Evolutionary conservation across 2,888 invertebrate genomes (phyloP).

Genomic region (Argyresthia albistria): DNA sequence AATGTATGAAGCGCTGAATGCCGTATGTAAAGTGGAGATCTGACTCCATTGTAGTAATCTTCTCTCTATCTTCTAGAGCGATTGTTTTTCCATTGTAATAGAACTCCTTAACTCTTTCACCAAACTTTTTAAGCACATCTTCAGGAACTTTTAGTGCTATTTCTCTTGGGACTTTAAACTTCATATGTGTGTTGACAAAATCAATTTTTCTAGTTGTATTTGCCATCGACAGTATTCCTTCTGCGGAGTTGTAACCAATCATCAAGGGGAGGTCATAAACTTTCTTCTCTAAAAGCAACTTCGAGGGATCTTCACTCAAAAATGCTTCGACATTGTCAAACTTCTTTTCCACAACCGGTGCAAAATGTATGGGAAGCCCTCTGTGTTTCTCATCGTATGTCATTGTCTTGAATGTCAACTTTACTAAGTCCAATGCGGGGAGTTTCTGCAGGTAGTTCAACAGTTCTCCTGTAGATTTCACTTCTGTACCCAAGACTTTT

Average conservation of each 20-base stretch:
- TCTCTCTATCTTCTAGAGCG: slow-evolving; percentile 18
- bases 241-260: slow-evolving; percentile 38
- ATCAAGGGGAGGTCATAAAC: slow-evolving; percentile 33
- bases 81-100: slow-evolving; percentile 29
- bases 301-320: slow-evolving; percentile 27
- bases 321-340: slow-evolving; percentile 30
- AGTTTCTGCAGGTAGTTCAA: slow-evolving; percentile 28
- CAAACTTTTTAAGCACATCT: slow-evolving; percentile 25
- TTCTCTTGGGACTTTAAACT: slow-evolving; percentile 32
- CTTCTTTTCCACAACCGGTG: slow-evolving; percentile 37
- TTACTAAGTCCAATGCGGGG: slow-evolving; percentile 25
- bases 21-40: slow-evolving; percentile 10
- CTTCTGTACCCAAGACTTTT: slow-evolving; percentile 36
- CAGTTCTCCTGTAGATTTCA: slow-evolving; percentile 27
- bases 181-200: slow-evolving; percentile 25
- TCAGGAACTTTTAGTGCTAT: slow-evolving; percentile 21
- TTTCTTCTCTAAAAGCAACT: slow-evolving; percentile 25
- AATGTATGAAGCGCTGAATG: slow-evolving; percentile 29
- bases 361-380: slow-evolving; percentile 34
- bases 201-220: slow-evolving; percentile 23
- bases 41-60: slow-evolving; percentile 1
- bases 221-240: slow-evolving; percentile 29
- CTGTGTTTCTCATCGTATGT: slow-evolving; percentile 31
- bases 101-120: slow-evolving; percentile 28
- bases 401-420: slow-evolving; percentile 23